Evolutionary conservation across 1,140 invertebrate species (phyloP), one percentile per base, ranked within the genome.

Genomic region (Maconellicoccus hirsutus): DNA sequence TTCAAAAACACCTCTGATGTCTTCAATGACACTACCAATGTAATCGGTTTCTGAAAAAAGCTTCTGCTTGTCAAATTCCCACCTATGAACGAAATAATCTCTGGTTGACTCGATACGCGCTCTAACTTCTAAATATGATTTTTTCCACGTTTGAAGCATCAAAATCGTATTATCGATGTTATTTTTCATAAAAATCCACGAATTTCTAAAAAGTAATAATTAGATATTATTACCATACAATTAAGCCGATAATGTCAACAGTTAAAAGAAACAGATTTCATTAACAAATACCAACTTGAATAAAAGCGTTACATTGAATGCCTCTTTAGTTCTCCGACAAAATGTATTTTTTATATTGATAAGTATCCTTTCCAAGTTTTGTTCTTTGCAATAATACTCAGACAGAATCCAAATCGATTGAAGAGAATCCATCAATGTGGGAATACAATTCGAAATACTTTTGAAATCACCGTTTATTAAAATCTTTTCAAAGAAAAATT

Each of bases 401-500:
- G 61, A 66, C 16, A 66, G 16, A 66, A 66, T 26, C 61, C 61
- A 66, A 23, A 66, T 19, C 25, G 61, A 66, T 66, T 66, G 21
- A 10, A 66, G 61, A 25, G 61, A 66, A 12, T 25, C 61, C 25
- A 66, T 66, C 10, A 66, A 16, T 22, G 61, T 25, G 1, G 61
- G 61, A 25, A 66, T 66, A 19, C 8, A 3, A 3, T 66, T 66
- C 22, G 61, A 12, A 23, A 66, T 66, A 3, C 10, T 66, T 66
- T 66, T 23, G 16, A 66, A 66, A 23, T 66, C 21, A 25, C 61
- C 16, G 22, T 66, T 8, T 22, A 66, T 26, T 12, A 66, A 26
- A 66, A 66, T 66, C 61, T 66, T 3, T 59, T 59, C n/a, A n/a
- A n/a, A n/a, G n/a, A n/a, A 59, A 59, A 59, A 59, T 59, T 22